Base-by-base conservation (phyloP, 2,797 vertebrate genomes). In the Sebastes oblongus region DNA sequence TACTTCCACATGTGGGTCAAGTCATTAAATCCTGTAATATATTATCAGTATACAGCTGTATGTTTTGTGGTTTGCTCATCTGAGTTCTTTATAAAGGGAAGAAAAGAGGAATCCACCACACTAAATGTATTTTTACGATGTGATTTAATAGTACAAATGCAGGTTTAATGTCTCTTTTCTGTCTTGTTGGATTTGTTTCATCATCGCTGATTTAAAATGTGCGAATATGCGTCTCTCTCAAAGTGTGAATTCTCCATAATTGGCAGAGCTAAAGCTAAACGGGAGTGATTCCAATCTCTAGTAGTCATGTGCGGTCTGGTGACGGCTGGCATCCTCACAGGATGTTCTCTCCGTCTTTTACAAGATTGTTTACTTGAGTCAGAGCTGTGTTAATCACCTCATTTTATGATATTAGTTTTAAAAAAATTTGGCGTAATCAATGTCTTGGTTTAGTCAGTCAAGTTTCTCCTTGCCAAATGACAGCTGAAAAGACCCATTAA, bases 221-320 rank as follows among this genome's bases (percentile, higher is more conserved):
- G 69, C 3, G 13, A 66, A 60, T n/a, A 5, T 46, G 29, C 22
- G 18, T 78, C 42, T 71, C 30, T 78, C 42, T 50, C 12, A 11
- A 29, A 75, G 72, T 78, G 78, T 84, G 72, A 84, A 42, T 1
- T 32, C 60, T 52, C 42, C 25, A 32, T 58, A 76, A 75, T 14
- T 82, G 85, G 86, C 82, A 65, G 29, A 66, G 76, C 80, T 72
- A 32, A 80, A 82, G 68, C 77, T 77, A 58, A 74, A 71, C 66
- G 13, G 18, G 32, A 50, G 10, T 61, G 75, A 42, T 77, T 75
- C 78, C 80, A 70, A 12, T 66, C 73, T 69, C 39, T n/a, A 27
- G 46, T 18, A 46, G 72, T 80, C 79, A 87, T 67, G 52, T 75
- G 78, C 74, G n/a, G 74, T 61, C 76, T 82, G 74, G 30, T 74